A percentile compares a stretch with the other conserved stretches of the same genome.
These are phyloP conservation scores for Eristalis intricaria DNA, from an alignment of 2,888 invertebrate species.

Conservation along the genomic window DNA sequence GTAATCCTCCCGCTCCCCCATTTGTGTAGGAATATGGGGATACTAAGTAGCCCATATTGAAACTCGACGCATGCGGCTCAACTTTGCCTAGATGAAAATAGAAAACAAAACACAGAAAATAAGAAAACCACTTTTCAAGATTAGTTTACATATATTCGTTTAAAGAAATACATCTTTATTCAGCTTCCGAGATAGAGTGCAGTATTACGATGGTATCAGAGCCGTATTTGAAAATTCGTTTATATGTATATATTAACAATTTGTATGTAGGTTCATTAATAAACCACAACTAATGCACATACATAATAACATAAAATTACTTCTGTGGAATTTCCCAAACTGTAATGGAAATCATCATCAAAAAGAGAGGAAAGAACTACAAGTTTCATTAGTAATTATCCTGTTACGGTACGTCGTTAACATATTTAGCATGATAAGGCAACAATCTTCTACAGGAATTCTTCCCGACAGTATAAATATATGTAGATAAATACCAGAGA, in stretches of 20 bases:
- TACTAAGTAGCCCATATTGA: constrained; percentile 96
- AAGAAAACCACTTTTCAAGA: background rate
- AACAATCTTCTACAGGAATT: constrained; percentile 46
- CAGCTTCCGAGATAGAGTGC: background rate
- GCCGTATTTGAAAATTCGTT: background rate
- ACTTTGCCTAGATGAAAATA: constrained; percentile 74
- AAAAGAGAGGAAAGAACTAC: constrained; percentile 64
- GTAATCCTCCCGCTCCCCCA: constrained; percentile 91
- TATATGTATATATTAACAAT: background rate
- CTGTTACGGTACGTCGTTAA: constrained; percentile 52
- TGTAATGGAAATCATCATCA: constrained; percentile 67
- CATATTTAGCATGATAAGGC: constrained; percentile 58
- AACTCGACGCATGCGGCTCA: constrained; percentile 81
- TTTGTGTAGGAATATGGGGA: constrained; percentile 95
- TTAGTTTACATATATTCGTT: background rate
- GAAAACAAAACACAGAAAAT: background rate
- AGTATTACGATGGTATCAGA: no score
- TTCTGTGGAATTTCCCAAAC: constrained; percentile 38
- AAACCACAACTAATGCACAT: constrained; percentile 41
- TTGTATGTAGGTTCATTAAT: constrained; percentile 34
- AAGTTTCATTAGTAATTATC: constrained; percentile 57
- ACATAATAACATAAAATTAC: constrained; percentile 58
- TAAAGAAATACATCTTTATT: background rate
- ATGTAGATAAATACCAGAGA: constrained; percentile 34
- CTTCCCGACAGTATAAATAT: constrained; percentile 27